Base-by-base conservation (phyloP, 30 jellyfish, hydroid and myxozoan genomes). In the Turritopsis dohrnii region DNA sequence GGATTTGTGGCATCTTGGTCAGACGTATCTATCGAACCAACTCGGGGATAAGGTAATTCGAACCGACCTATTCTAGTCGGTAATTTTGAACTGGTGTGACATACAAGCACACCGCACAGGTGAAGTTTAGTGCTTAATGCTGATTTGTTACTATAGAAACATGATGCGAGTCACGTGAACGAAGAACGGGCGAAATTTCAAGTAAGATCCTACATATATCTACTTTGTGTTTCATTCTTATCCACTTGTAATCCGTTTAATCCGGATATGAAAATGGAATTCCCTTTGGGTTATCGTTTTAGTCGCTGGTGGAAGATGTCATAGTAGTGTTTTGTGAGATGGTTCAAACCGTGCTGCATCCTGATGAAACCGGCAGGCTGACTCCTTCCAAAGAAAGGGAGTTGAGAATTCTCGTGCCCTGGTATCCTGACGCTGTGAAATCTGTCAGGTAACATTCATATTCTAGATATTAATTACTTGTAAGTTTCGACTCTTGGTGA, bases 1-100 rank as follows among this genome's bases (percentile, higher is more conserved):
- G 29, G 98, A 87, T 29, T 65, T 93, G 54, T 93, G 96, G 98
- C 89, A 93, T 53, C 89, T 93, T 3, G 96, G 96, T n/a, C 96
- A 93, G 77, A 91, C 98, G 13, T 93, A 93, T 74, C 52, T 93
- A 20, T 76, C 91, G 1, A 87, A 89, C 19, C 97, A 93, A 77
- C 74, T 93, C 53, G 95, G 98, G 19, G 94, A 88, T 16, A 93
- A 93, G 93, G 98, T 86, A 81, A n/a, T n/a, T n/a, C n/a, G n/a
- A n/a, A n/a, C n/a, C n/a, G n/a, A n/a, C n/a, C n/a, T n/a, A n/a
- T n/a, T n/a, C n/a, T n/a, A n/a, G n/a, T n/a, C n/a, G n/a, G n/a
- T n/a, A n/a, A n/a, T n/a, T n/a, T n/a, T n/a, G n/a, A n/a, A n/a
- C n/a, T n/a, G n/a, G n/a, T n/a, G n/a, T n/a, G n/a, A n/a, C n/a